These are phyloP conservation scores for Carassius carassius DNA, from an alignment of 2,113 vertebrate species.

Conservation along the genomic window DNA sequence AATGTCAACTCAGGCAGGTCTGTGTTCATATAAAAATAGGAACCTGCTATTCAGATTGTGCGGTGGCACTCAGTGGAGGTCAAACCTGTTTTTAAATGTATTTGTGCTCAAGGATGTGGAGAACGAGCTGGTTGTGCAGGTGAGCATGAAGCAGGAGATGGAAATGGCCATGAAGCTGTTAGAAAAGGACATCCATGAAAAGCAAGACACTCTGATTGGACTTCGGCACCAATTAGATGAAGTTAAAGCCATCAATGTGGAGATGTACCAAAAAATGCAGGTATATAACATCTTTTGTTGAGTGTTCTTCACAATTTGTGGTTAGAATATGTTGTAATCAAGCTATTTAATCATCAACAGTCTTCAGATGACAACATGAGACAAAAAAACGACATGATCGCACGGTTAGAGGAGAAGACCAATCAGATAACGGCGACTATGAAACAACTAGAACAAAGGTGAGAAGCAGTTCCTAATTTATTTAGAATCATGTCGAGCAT, in stretches of 20 bases:
- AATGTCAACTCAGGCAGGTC: conserved; percentile 92
- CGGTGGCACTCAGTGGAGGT: neutral
- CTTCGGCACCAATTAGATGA: conserved; percentile 94
- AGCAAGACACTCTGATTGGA: conserved; percentile 94
- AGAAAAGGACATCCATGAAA: conserved; percentile 98
- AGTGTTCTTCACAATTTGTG: neutral
- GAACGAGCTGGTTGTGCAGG: conserved; percentile 91
- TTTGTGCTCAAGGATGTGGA: conserved; percentile 84
- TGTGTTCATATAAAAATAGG: neutral
- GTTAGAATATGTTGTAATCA: neutral
- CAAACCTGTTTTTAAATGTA: conserved; percentile 23
- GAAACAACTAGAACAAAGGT: conserved; percentile 98
- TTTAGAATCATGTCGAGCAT: neutral
- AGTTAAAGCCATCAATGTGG: conserved; percentile 95
- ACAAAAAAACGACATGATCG: conserved; percentile 91
- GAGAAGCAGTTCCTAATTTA: conserved; percentile 28
- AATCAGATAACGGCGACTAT: conserved; percentile 92
- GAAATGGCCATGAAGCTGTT: conserved; percentile 97
- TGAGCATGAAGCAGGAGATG: conserved; percentile 98
- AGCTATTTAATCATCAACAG: conserved; percentile 65
- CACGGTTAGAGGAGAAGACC: conserved; percentile 90
- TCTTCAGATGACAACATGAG: conserved; percentile 90
- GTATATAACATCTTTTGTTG: conserved; percentile 74
- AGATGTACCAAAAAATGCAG: conserved; percentile 98
- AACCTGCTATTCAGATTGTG: neutral